These are phyloP conservation scores for Sciurus vulgaris DNA, from an alignment of 2,797 vertebrate species.

Conservation along the genomic window DNA sequence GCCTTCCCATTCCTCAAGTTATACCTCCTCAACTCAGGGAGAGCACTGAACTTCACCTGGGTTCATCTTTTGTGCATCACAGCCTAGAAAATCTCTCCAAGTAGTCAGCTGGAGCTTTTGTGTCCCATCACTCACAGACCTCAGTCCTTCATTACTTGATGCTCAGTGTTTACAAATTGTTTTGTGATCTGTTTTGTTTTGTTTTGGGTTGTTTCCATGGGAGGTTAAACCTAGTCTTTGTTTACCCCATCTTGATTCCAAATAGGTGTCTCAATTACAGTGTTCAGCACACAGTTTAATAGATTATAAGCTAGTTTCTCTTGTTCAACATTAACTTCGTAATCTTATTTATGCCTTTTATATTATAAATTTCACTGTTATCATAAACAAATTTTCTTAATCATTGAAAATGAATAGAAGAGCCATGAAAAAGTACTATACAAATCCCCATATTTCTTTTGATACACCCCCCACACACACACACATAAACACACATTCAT, in stretches of 20 bases:
- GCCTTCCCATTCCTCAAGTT: background rate
- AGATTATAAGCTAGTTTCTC: background rate
- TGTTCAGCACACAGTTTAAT: slow-evolving; percentile 30
- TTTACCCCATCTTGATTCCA: background rate
- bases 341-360: background rate
- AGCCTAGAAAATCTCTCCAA: background rate
- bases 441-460: background rate
- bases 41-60: background rate
- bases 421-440: background rate
- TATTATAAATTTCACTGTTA: slow-evolving; percentile 31
- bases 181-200: background rate
- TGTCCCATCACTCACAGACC: background rate
- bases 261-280: background rate
- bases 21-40: background rate
- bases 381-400: background rate
- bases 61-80: background rate
- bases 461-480: background rate
- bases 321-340: slow-evolving; percentile 11
- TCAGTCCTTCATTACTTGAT: background rate
- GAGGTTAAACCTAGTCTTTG: background rate
- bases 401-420: background rate
- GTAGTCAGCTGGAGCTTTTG: background rate
- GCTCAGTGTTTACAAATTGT: background rate
- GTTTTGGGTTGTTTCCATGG: background rate
- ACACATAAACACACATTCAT: too few species aligned